Base-by-base conservation (phyloP, 2,113 vertebrate species). In the Syngnathus typhle region DNA sequence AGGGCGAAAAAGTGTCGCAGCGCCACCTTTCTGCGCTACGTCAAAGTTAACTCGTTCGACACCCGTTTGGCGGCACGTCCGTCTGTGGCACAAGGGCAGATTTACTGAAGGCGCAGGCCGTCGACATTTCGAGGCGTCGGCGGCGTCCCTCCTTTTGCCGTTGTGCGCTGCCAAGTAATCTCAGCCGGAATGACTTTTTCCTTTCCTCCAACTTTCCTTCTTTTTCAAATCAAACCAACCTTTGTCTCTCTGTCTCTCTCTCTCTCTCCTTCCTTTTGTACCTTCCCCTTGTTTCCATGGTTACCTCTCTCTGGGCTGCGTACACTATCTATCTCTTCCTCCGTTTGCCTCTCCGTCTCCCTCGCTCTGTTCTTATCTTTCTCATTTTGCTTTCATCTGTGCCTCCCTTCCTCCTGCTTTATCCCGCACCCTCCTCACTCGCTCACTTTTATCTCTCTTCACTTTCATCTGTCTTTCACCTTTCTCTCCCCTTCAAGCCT, bases 381-480 rank as follows among this genome's bases (percentile, higher is more conserved):
- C 91, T 91, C 90, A 90, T 91, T 91, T 91, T 90, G 89, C 91
- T 92, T 92, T 92, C 91, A 92, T 92, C 91, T 92, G 88, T 87
- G 88, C 88, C 87, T 92, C 90, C 90, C 88, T 92, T 91, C 89
- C 90, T 91, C 87, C 89, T 91, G 88, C 91, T 90, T 92, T 90
- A 90, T 92, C 91, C 90, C 87, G 88, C 91, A 90, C 89, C 90
- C 90, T 91, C 90, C 91, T 92, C 90, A 85, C 89, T 90, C 90
- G 12, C 41, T 43, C 39, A 41, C 39, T 92, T 92, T 92, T 91
- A 92, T 91, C 90, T 92, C 89, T 90, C 87, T 91, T 88, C 90
- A 90, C 91, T 92, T 92, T 92, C 91, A 92, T 92, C 91, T 91
- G 89, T 91, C 91, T 92, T 91, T 92, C 91, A 92, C 91, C 91